phyloP scores from a whole-genome alignment of 2,888 invertebrate species.

The Teleiodes luculella region DNA sequence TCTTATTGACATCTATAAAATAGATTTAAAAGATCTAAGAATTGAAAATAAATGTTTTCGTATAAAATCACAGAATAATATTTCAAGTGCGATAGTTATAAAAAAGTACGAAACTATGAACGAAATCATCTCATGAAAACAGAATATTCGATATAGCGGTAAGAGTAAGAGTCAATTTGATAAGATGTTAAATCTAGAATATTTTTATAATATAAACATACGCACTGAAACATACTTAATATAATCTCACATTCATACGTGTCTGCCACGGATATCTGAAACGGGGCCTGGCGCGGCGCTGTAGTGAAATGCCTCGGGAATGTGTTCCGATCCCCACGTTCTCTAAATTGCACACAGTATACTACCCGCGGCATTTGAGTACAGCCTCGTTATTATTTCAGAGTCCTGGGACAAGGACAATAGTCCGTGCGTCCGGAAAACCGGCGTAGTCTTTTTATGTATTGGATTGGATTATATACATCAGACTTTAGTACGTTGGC shows the following conservation, averaged over 20 bases:
- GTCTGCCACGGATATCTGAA: conserved; percentile 53
- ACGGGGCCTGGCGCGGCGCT: not conserved
- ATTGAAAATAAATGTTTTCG: conserved; percentile 8
- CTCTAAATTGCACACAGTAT: not conserved
- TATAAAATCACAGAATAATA: conserved; percentile 18
- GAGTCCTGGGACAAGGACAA: conserved; percentile 44
- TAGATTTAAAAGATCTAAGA: not conserved
- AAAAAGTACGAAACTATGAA: not conserved
- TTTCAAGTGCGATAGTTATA: conserved; percentile 16
- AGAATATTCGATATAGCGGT: not conserved
- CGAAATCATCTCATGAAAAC: not conserved
- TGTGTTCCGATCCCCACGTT: not conserved
- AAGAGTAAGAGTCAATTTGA: not conserved
- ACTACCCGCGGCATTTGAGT: not conserved
- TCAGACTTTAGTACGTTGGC: conserved; percentile 66
- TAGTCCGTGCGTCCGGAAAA: conserved; percentile 59
- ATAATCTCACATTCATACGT: conserved; percentile 69
- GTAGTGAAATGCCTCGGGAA: not conserved
- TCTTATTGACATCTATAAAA: not conserved
- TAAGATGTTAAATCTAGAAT: not conserved
- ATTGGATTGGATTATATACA: conserved; percentile 61
- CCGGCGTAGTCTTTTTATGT: conserved; percentile 61
- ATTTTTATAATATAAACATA: conserved; percentile 31
- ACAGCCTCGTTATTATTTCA: not conserved
- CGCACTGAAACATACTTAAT: conserved; percentile 53